Evolutionary conservation across 2,888 invertebrate species (phyloP).

Genomic region (Brenthis daphne): DNA sequence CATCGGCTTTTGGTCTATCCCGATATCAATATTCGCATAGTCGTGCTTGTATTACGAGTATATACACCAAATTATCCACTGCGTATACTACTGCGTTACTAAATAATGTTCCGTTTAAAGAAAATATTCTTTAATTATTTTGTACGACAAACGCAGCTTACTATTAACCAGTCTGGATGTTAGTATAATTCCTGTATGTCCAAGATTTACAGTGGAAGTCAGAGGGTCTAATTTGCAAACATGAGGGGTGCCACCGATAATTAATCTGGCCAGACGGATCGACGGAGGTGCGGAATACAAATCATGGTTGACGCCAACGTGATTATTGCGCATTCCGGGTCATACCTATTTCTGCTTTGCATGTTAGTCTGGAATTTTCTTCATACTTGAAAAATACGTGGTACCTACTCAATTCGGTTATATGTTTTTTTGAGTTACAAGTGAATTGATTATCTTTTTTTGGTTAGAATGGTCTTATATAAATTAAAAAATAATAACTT

Average conservation of each 20-base stretch:
- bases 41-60: slow-evolving; percentile 10
- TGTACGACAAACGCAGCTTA: neutral
- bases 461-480: no score
- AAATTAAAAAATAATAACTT: no score
- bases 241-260: slow-evolving; percentile 72
- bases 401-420: no score
- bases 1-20: slow-evolving; percentile 46
- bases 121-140: neutral
- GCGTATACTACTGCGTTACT: neutral
- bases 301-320: slow-evolving; percentile 54
- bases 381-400: neutral
- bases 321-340: slow-evolving; percentile 41
- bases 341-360: slow-evolving; percentile 1
- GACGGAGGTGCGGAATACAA: slow-evolving; percentile 72
- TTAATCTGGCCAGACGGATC: slow-evolving; percentile 79
- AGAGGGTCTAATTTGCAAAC: slow-evolving; percentile 75
- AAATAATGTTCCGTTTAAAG: neutral
- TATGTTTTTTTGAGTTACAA: no score
- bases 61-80: slow-evolving; percentile 19
- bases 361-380: neutral
- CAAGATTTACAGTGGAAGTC: slow-evolving; percentile 58
- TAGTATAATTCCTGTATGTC: slow-evolving; percentile 19
- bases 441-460: no score
- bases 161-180: no score
- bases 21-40: slow-evolving; percentile 27